Evolutionary conservation across 2,113 vertebrate species (phyloP), one percentile per base, ranked within the genome.

Genomic region (Passer montanus): DNA sequence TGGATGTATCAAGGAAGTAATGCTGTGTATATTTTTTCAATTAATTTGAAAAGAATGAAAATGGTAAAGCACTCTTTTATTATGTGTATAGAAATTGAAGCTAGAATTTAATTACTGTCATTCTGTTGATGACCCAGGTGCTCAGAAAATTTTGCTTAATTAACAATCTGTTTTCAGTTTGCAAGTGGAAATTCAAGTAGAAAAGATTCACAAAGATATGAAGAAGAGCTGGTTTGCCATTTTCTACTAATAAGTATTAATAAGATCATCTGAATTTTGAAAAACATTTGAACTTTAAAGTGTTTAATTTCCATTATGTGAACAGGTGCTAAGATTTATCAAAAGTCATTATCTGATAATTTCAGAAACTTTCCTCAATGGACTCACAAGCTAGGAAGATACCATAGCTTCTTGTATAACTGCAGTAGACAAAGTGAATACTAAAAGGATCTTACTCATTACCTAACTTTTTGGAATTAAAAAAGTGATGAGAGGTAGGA

Each of bases 221-320:
- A 93, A 41, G 47, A 74, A 96, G 60, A 80, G 73, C 20, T 80
- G 50, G 30, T 72, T 85, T 93, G 60, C 64, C 8, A 72, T 81
- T 94, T 95, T 52, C n/a, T 55, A 77, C 83, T 95, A 96, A 94
- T 85, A 94, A 50, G 30, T 91, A 90, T 85, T 94, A 95, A 82
- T 87, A 92, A 69, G 72, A 94, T 50, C 82, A 90, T 60, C 44
- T 78, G n/a, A 83, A 92, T 86, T 93, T 84, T 94, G 85, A 59
- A 94, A 97, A 93, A 95, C 56, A 75, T 84, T 88, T 90, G 83
- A 97, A 95, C 94, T 97, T 95, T 79, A 80, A 91, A 93, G 85
- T 89, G 76, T 78, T 96, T 96, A 78, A 86, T 94, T 95, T 92
- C 35, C n/a, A 95, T 78, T 92, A 72, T 82, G 73, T 82, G 91